These are phyloP conservation scores for Zapornia atra DNA, from an alignment of 2,113 vertebrate species.

Conservation along the genomic window DNA sequence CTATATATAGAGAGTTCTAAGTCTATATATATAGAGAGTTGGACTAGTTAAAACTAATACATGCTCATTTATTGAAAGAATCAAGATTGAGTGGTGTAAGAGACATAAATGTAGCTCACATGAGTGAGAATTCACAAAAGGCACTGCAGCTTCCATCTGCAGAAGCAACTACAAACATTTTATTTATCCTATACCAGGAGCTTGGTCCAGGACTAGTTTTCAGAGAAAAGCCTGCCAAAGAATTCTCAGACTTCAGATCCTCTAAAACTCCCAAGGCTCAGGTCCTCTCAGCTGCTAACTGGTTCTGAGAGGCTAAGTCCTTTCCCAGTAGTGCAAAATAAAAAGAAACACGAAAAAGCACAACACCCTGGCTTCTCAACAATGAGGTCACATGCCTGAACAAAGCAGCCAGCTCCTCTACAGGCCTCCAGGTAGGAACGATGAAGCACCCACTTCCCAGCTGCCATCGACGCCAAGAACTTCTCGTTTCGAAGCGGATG, in stretches of 20 bases:
- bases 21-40: too few species aligned
- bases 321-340: background rate
- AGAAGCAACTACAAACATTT: background rate
- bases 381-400: slow-evolving; percentile 76
- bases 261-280: background rate
- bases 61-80: background rate
- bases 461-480: slow-evolving; percentile 93
- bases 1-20: too few species aligned
- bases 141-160: background rate
- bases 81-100: background rate
- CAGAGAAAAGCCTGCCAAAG: background rate
- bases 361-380: background rate
- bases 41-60: background rate
- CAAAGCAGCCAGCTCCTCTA: slow-evolving; percentile 81
- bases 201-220: background rate
- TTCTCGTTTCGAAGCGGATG: slow-evolving; percentile 96
- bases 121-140: background rate
- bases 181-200: background rate
- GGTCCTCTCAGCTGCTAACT: background rate
- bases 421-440: slow-evolving; percentile 95
- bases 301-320: background rate
- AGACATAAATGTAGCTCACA: background rate
- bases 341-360: background rate
- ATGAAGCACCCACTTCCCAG: slow-evolving; percentile 97
- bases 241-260: background rate